Percentiles rank a stretch among this genome's conserved stretches.
These are phyloP conservation scores for Drosophila takahashii DNA, from an alignment of 1,140 invertebrate species.

Conservation along the genomic window DNA sequence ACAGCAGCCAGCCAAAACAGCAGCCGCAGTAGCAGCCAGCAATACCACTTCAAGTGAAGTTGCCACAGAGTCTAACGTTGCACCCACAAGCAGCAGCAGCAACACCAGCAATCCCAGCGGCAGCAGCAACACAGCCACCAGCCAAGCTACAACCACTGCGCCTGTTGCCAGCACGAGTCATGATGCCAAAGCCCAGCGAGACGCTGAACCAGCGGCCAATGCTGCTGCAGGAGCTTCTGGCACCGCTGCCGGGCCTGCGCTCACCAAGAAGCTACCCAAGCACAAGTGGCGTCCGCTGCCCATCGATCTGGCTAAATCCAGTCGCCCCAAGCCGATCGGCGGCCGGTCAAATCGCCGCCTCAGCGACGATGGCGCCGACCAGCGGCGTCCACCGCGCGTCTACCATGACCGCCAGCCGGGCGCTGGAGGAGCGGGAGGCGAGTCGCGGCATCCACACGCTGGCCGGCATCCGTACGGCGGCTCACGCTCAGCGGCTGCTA, in stretches of 20 bases:
- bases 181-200: slow-evolving; percentile 77
- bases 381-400: slow-evolving; percentile 62
- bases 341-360: slow-evolving; percentile 66
- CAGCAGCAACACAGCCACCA: slow-evolving; percentile 21
- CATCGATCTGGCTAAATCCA: slow-evolving; percentile 88
- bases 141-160: slow-evolving; percentile 36
- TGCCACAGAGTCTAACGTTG: slow-evolving; percentile 45
- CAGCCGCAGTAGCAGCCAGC: slow-evolving; percentile 33
- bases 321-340: slow-evolving; percentile 79
- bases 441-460: slow-evolving; percentile 46
- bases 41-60: slow-evolving; percentile 54
- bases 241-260: slow-evolving; percentile 64
- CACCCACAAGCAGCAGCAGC: slow-evolving; percentile 24
- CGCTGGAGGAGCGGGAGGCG: slow-evolving; percentile 31
- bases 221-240: slow-evolving; percentile 62
- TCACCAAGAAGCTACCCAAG: slow-evolving; percentile 87
- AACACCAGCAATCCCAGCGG: slow-evolving; percentile 14
- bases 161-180: slow-evolving; percentile 65
- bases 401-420: slow-evolving; percentile 56
- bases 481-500: slow-evolving; percentile 60
- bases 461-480: slow-evolving; percentile 65
- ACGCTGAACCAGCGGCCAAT: slow-evolving; percentile 59
- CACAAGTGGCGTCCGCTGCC: slow-evolving; percentile 92
- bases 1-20: slow-evolving; percentile 53
- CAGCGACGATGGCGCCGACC: slow-evolving; percentile 61